Conservation (phyloP, 2,113 vertebrate genomes). For the Colossoma macropomum region DNA sequence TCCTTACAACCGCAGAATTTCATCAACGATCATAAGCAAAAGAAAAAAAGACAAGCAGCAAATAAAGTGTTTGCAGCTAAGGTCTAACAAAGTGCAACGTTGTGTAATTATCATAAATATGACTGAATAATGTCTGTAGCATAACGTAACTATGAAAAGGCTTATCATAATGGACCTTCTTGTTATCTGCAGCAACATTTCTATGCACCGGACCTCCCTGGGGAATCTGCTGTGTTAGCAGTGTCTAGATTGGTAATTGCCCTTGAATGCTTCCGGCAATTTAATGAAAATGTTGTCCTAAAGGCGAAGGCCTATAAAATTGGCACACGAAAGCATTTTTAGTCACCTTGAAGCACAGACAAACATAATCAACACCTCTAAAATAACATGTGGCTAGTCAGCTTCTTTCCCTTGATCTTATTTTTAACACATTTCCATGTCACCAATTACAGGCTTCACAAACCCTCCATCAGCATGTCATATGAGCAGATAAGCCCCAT, state of each 20-base stretch:
- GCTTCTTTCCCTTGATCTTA: background rate
- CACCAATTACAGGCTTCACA: background rate
- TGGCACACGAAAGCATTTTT: constrained; percentile 30
- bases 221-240: constrained; percentile 50
- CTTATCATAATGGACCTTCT: background rate
- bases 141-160: constrained; percentile 1
- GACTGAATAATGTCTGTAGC: background rate
- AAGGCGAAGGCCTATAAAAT: constrained; percentile 30
- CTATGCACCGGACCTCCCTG: constrained; percentile 12
- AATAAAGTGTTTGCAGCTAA: background rate
- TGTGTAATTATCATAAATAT: background rate
- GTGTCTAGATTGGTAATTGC: constrained; percentile 47
- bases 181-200: constrained; percentile 17
- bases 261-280: constrained; percentile 50
- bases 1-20: background rate
- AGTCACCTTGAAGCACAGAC: background rate
- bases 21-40: background rate
- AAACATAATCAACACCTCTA: background rate
- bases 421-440: background rate
- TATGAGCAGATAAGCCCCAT: background rate
- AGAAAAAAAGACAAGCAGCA: background rate
- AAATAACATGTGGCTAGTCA: constrained; percentile 7
- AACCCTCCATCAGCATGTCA: background rate
- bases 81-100: background rate
- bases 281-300: constrained; percentile 35